phyloP scores from a whole-genome alignment of 2,797 vertebrate species.

The Chloroceryle inda region DNA sequence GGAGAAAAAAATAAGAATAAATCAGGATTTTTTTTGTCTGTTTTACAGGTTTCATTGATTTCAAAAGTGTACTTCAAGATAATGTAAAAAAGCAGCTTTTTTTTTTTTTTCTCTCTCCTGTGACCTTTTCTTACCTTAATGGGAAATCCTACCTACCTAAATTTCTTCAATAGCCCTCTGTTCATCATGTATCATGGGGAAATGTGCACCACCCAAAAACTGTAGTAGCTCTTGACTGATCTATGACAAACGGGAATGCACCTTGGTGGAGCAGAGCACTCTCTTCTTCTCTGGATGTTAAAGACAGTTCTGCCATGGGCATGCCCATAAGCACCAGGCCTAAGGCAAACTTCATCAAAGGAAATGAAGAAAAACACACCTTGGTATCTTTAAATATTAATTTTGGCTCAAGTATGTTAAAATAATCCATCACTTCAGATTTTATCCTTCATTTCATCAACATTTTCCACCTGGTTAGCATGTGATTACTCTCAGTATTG shows the following conservation, averaged over 20 bases:
- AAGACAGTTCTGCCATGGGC: not conserved
- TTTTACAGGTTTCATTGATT: not conserved
- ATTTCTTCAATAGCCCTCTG: not conserved
- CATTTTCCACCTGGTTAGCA: not conserved
- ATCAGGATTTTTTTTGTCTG: not conserved
- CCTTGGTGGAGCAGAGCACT: not conserved
- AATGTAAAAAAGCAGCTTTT: not conserved
- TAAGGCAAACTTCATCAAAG: not conserved
- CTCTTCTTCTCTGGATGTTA: not conserved
- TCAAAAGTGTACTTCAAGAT: not conserved
- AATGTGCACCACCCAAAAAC: not conserved
- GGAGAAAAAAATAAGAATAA: not conserved
- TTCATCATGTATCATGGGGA: not conserved
- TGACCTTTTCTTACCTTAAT: not conserved
- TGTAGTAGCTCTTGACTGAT: not conserved
- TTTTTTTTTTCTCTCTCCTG: too few relatives aligned
- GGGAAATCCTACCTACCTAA: not conserved
- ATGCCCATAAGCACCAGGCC: not conserved
- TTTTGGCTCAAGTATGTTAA: not conserved
- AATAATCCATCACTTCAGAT: not conserved
- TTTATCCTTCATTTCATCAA: not conserved
- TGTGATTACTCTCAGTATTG: not conserved
- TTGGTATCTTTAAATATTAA: not conserved
- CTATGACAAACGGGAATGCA: not conserved
- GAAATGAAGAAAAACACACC: not conserved